phyloP scores from a whole-genome alignment of 2,113 vertebrate genomes.

The Xerus inauris region DNA sequence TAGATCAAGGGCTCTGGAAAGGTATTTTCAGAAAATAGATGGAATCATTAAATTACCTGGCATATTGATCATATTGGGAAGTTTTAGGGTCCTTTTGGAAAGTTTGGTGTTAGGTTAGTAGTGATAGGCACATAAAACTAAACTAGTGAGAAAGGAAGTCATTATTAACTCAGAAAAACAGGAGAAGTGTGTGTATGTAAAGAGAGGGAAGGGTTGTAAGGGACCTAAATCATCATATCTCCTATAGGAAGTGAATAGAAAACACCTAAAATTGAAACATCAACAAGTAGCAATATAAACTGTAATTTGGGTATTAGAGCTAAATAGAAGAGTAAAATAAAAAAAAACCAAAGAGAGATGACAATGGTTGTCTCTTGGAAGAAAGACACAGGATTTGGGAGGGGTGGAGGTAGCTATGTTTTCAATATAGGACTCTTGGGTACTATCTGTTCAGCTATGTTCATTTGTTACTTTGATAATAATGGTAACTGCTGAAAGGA shows the following conservation, averaged over 20 bases:
- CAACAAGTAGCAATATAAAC: background rate
- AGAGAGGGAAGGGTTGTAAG: background rate
- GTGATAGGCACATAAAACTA: background rate
- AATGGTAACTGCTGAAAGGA: background rate
- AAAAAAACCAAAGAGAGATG: background rate
- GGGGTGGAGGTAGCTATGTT: background rate
- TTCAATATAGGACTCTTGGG: background rate
- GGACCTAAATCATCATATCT: background rate
- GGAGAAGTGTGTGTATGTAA: background rate
- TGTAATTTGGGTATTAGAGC: background rate
- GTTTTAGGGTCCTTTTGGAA: background rate
- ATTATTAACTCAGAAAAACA: background rate
- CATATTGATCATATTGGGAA: constrained; percentile 10
- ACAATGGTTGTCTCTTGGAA: background rate
- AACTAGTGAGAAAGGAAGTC: constrained; percentile 10
- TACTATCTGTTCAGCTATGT: background rate
- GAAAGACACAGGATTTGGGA: background rate
- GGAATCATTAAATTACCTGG: background rate
- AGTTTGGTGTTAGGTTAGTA: constrained; percentile 25
- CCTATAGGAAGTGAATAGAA: background rate
- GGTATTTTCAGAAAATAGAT: background rate
- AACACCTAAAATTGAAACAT: background rate
- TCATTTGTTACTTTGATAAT: constrained; percentile 20
- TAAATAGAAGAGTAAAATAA: constrained; percentile 1
- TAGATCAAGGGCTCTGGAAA: background rate